Conservation (phyloP, 2,797 vertebrate species). For the Gymnothorax javanicus region DNA sequence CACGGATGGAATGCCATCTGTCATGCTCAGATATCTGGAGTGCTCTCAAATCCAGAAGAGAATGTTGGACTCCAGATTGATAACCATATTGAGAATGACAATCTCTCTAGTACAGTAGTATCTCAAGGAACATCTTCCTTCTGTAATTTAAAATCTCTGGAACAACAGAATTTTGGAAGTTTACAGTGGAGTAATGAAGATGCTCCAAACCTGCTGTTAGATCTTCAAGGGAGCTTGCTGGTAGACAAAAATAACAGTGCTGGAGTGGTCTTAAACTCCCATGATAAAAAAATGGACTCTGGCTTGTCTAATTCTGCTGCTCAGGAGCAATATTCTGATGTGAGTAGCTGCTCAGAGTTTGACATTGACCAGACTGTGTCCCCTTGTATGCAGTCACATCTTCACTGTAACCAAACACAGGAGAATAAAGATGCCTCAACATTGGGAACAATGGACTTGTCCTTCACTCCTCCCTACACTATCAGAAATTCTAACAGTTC, state of each 20-base stretch:
- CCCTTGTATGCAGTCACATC: constrained; percentile 58
- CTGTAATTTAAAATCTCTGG: constrained; percentile 60
- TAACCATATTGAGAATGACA: constrained; percentile 60
- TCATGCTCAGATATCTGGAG: constrained; percentile 53
- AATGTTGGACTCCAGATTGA: constrained; percentile 58
- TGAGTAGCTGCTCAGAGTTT: constrained; percentile 70
- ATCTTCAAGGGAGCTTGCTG: constrained; percentile 50
- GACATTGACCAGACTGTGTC: constrained; percentile 56
- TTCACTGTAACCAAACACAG: constrained; percentile 43
- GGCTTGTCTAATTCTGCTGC: constrained; percentile 53
- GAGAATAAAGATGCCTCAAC: constrained; percentile 38
- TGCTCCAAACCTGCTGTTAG: constrained; percentile 37
- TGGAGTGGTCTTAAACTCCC: constrained; percentile 47
- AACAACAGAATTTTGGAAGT: constrained; percentile 56
- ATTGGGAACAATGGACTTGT: constrained; percentile 51
- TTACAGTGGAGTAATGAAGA: constrained; percentile 56
- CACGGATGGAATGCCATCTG: constrained; percentile 69
- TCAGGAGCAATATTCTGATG: constrained; percentile 68
- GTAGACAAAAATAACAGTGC: constrained; percentile 49
- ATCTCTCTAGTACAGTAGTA: constrained; percentile 48
- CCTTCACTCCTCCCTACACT: constrained; percentile 43
- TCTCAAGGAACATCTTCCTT: constrained; percentile 56
- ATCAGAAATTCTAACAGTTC: not conserved
- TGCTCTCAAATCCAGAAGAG: constrained; percentile 58
- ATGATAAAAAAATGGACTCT: constrained; percentile 62